Evolutionary conservation across 2,797 vertebrate species (phyloP).

Genomic region (Fundulus diaphanus): DNA sequence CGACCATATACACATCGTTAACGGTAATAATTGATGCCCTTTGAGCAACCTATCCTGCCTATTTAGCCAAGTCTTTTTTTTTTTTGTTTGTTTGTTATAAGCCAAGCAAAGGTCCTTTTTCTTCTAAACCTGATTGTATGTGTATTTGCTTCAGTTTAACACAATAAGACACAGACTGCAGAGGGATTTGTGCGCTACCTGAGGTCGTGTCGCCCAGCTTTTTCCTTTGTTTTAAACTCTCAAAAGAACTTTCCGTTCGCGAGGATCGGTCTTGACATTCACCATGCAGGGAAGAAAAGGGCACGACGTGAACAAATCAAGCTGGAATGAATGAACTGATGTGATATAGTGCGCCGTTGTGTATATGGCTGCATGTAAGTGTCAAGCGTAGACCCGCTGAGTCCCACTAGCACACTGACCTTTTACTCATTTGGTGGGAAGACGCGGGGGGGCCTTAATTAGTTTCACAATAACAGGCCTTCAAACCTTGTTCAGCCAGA

Average conservation of each 20-base stretch:
- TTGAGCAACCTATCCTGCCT: no score
- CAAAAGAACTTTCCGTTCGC: constrained; percentile 5
- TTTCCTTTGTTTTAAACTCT: not conserved
- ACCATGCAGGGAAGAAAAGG: constrained; percentile 26
- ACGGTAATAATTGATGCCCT: no score
- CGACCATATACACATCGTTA: no score
- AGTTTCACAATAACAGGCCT: constrained; percentile 39
- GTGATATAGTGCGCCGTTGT: not conserved
- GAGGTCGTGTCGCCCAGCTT: constrained; percentile 1
- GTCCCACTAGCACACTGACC: constrained; percentile 66
- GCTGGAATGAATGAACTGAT: constrained; percentile 17
- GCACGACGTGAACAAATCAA: constrained; percentile 19
- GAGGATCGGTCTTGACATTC: constrained; percentile 5
- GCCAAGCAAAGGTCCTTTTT: not conserved
- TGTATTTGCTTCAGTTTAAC: not conserved
- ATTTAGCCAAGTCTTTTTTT: no score
- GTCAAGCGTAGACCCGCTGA: constrained; percentile 22
- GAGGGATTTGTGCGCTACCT: not conserved
- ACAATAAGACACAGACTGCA: not conserved
- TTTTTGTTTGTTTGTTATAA: not conserved
- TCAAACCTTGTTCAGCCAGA: constrained; percentile 16
- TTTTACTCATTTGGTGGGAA: constrained; percentile 51
- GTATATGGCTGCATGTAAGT: constrained; percentile 8
- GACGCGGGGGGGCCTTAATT: constrained; percentile 50
- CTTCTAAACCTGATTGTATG: not conserved